phyloP scores from a whole-genome alignment of 1,140 invertebrate genomes.

The Drosophila suzukii region DNA sequence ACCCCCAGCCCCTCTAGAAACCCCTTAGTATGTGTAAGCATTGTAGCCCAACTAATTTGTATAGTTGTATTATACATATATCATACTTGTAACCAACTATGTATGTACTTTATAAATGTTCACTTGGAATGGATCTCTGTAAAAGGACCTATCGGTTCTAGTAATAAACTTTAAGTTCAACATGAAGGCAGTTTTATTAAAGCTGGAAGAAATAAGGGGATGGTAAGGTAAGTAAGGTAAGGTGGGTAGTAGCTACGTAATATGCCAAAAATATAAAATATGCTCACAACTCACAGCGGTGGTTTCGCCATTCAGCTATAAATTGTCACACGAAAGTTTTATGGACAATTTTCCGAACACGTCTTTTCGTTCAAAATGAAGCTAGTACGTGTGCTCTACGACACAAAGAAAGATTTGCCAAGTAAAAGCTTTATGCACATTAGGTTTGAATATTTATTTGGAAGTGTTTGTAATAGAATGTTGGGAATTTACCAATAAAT shows the following conservation, averaged over 20 bases:
- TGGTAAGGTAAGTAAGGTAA: neutral
- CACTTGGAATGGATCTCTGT: constrained; percentile 45
- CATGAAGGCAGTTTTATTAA: constrained; percentile 25
- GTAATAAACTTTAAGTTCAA: constrained; percentile 43
- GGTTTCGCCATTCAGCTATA: constrained; percentile 18
- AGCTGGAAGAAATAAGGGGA: too few species aligned
- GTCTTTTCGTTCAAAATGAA: constrained; percentile 24
- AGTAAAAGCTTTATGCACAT: constrained; percentile 3
- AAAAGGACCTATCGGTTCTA: constrained; percentile 27
- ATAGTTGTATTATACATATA: constrained; percentile 31
- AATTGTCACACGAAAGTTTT: constrained; percentile 46
- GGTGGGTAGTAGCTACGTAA: neutral
- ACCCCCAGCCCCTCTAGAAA: neutral
- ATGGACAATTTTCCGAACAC: constrained; percentile 33
- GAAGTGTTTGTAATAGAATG: too few species aligned
- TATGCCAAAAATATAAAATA: constrained; percentile 31
- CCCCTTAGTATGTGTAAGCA: constrained; percentile 1
- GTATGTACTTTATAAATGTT: constrained; percentile 44
- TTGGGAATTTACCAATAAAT: too few species aligned
- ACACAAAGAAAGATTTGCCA: constrained; percentile 1
- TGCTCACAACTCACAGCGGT: constrained; percentile 20
- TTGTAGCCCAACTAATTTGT: constrained; percentile 25
- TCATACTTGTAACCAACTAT: constrained; percentile 12
- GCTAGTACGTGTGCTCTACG: constrained; percentile 17
- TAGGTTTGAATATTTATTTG: neutral